Conservation (phyloP, 1,140 invertebrate genomes). For the Psix sp. region DNA sequence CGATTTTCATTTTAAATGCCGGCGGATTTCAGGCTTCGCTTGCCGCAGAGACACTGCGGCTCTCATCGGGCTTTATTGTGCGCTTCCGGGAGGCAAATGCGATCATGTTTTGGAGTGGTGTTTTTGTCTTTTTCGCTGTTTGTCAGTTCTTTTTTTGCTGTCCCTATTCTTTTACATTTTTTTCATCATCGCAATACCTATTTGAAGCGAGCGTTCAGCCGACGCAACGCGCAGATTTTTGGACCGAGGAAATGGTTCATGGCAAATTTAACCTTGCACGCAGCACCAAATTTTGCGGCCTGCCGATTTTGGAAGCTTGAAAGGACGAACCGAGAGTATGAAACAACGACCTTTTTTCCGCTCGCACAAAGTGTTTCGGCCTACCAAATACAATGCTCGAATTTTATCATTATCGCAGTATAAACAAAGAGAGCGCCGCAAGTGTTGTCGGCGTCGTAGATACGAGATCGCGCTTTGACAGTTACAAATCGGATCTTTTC, state of each 20-base stretch:
- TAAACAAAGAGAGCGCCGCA: no score
- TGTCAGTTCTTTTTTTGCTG: constrained; percentile 15
- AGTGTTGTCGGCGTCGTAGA: no score
- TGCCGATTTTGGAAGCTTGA: constrained; percentile 36
- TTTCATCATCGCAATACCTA: constrained; percentile 38
- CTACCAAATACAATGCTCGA: no score
- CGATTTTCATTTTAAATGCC: constrained; percentile 52
- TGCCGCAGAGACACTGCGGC: constrained; percentile 23
- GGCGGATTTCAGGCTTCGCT: constrained; percentile 39
- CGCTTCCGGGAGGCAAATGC: constrained; percentile 48
- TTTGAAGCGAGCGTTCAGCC: constrained; percentile 48
- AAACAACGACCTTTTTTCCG: neutral
- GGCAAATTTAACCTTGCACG: constrained; percentile 47
- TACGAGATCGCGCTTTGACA: constrained; percentile 3
- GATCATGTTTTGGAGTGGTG: constrained; percentile 46
- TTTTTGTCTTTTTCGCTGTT: constrained; percentile 38
- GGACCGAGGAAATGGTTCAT: constrained; percentile 45
- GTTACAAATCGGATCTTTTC: constrained; percentile 31
- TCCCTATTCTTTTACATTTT: constrained; percentile 33
- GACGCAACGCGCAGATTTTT: constrained; percentile 39
- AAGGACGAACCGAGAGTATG: constrained; percentile 25
- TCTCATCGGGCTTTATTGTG: constrained; percentile 33
- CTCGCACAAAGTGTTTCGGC: no score
- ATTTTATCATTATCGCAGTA: no score
- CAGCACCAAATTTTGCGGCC: constrained; percentile 45